Base-by-base conservation (phyloP, 2,888 invertebrate genomes). In the Aricia artaxerxes region DNA sequence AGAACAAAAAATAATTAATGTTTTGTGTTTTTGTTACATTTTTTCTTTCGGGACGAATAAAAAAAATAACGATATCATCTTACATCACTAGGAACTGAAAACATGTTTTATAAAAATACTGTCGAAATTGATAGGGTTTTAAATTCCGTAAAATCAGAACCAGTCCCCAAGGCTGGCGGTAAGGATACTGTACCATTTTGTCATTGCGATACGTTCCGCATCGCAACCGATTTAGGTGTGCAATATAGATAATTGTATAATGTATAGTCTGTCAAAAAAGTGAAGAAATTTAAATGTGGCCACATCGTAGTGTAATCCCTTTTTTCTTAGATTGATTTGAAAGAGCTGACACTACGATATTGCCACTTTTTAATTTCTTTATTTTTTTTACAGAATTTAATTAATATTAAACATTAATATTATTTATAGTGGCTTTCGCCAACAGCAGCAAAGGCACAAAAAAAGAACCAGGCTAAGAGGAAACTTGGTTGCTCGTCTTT, bases 101-200 rank as follows among this genome's bases (percentile, higher is more conserved):
- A 76, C 76, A 31, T 35, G 76, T 76, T 57, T 75, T 57, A 57
- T 76, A 76, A 57, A 75, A 76, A 76, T 76, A 76, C 76, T 53
- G 76, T 76, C 57, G 76, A 76, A 76, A 76, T 53, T 76, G 31
- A 53, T 53, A 35, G 49, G 49, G 57, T 76, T 57, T 76, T 76
- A 53, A 76, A 76, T 76, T 76, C 76, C 76, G 57, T 53, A 76
- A 76, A 76, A 76, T 76, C 76, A 53, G 31, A 76, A 76, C 76
- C 31, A 53, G 76, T 53, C 44, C 11, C 57, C 76, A 76, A 76
- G 76, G 76, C 75, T 49, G 75, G 24, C 38, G 75, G 49, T 24
- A 24, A 75, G 75, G 75, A 49, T 49, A 73, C 44, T 49, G 9
- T 75, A 49, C 49, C 44, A 49, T 75, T 75, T 49, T 49, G 49